phyloP scores from a whole-genome alignment of 2,888 invertebrate genomes.

The Rambutsinella grinnellia region DNA sequence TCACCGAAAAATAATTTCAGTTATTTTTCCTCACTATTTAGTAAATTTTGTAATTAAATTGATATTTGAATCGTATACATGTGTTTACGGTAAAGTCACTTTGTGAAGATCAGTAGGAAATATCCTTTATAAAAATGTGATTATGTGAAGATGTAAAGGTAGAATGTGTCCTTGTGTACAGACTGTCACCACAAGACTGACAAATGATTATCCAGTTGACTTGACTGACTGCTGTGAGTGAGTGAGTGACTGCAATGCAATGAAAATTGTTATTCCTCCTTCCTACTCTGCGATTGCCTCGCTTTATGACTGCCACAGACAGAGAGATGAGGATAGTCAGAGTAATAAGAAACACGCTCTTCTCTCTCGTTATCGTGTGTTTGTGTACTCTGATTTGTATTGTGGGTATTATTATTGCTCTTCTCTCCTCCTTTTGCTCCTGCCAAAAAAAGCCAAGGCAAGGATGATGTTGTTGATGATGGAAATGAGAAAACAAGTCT shows the following conservation, averaged over 20 bases:
- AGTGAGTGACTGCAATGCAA: slow-evolving; percentile 11
- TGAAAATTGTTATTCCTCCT: no score
- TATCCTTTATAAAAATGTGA: slow-evolving; percentile 20
- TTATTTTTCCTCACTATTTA: no score
- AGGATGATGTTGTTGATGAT: neutral
- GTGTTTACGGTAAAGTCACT: no score
- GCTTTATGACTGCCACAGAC: slow-evolving; percentile 16
- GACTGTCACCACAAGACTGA: slow-evolving; percentile 56
- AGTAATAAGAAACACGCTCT: no score
- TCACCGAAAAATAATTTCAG: no score
- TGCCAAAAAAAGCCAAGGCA: slow-evolving; percentile 30
- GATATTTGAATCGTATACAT: no score
- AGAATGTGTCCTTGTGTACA: slow-evolving; percentile 46
- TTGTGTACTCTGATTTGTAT: neutral
- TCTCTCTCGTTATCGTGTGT: no score
- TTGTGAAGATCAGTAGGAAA: no score
- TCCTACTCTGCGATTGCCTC: no score
- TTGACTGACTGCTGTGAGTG: slow-evolving; percentile 8
- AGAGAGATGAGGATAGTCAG: no score
- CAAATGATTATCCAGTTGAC: slow-evolving; percentile 51
- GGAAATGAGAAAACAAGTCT: no score
- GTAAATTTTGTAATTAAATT: no score
- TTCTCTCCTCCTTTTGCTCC: slow-evolving; percentile 16
- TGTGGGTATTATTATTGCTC: slow-evolving; percentile 23
- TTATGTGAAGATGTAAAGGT: neutral